These are phyloP conservation scores for Cyphomyrmex costatus DNA, from an alignment of 1,140 invertebrate species.

Conservation along the genomic window DNA sequence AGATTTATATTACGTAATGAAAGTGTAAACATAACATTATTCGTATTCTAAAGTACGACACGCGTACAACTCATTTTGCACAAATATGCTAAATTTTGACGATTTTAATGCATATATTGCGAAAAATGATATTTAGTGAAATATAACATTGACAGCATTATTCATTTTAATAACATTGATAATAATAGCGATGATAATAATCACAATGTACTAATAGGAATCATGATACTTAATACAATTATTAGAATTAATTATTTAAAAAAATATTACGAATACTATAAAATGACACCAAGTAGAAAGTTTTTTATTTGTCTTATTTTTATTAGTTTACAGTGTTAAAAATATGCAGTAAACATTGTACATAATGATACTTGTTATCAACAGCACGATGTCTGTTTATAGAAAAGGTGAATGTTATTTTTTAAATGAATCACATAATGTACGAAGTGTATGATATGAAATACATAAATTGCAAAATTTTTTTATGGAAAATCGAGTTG, in stretches of 20 bases:
- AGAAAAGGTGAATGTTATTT: background rate
- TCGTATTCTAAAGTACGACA: constrained; percentile 3
- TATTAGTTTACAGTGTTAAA: background rate
- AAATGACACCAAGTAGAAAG: background rate
- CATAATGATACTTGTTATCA: no score
- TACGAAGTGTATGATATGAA: no score
- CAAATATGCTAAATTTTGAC: background rate
- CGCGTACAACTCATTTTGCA: background rate
- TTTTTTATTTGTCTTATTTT: background rate
- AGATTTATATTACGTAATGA: constrained; percentile 32
- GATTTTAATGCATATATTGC: background rate
- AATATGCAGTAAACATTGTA: background rate
- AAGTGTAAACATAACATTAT: constrained; percentile 6
- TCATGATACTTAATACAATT: background rate
- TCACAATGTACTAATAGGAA: background rate
- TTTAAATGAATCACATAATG: background rate
- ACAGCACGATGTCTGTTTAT: background rate
- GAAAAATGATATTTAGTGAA: background rate
- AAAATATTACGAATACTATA: background rate
- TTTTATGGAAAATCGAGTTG: no score
- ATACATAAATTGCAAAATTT: background rate
- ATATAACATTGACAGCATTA: background rate
- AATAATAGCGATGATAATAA: background rate
- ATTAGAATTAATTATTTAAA: background rate
- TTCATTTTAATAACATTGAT: constrained; percentile 9